Conservation (phyloP, 2,888 invertebrate species). For the Ichneumoninae sp. region DNA sequence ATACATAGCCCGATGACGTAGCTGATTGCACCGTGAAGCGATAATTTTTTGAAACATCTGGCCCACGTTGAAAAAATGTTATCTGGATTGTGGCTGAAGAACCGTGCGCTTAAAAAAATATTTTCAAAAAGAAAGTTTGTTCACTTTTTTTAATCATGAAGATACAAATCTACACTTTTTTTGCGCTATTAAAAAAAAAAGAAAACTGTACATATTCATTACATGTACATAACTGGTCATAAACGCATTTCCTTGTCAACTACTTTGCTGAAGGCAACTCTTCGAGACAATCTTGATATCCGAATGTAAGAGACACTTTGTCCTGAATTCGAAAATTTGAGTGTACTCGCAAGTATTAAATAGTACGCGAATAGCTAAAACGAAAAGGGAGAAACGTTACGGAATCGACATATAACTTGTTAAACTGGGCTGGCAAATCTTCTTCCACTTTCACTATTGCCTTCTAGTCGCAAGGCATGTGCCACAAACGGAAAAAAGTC, state of each 20-base stretch:
- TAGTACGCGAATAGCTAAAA: not conserved
- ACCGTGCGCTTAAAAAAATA: not conserved
- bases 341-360: conserved; percentile 8
- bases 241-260: conserved; percentile 8
- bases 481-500: conserved; percentile 38
- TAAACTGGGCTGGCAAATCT: conserved; percentile 48
- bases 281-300: conserved; percentile 44
- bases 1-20: no score
- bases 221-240: conserved; percentile 14
- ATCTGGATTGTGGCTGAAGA: no score
- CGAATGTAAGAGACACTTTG: conserved; percentile 12
- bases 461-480: conserved; percentile 51
- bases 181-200: not conserved
- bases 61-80: no score
- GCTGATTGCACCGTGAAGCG: no score
- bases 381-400: conserved; percentile 9
- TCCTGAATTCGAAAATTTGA: conserved; percentile 19
- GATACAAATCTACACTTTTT: not conserved
- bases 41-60: no score
- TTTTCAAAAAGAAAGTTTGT: not conserved
- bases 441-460: conserved; percentile 60
- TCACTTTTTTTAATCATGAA: not conserved
- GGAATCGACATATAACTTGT: conserved; percentile 29
- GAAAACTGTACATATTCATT: conserved; percentile 7
- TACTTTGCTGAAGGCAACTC: conserved; percentile 39